Base-by-base conservation (phyloP, 2,888 invertebrate genomes). In the Drosophila emarginata region DNA sequence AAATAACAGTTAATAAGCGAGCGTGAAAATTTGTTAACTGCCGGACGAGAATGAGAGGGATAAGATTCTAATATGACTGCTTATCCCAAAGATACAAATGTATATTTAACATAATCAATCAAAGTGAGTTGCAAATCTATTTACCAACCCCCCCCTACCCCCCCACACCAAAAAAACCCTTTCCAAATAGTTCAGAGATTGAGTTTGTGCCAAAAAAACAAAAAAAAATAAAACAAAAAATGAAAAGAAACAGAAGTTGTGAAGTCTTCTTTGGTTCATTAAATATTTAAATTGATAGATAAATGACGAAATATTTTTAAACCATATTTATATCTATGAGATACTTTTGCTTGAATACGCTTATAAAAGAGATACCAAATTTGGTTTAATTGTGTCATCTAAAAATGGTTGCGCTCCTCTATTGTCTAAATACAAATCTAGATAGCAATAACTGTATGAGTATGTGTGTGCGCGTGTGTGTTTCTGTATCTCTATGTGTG, bases 231-330 rank as follows among this genome's bases (percentile, higher is more conserved):
- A 45, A 21, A 21, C 4, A 45, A 11, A 2, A 45, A 4, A 1
- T n/a, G n/a, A n/a, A n/a, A 21, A 14, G 12, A 23, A 23, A 23
- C 45, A 11, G 4, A 11, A 26, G 26, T 4, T 26, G 18, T 11
- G n/a, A 37, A 1, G 15, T 36, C 28, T 80, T 80, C 66, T 26
- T 26, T 26, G 69, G 14, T 75, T 74, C 78, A 73, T 86, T 78
- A 76, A 71, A 69, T 74, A 88, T 88, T 88, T 61, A 88, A 86
- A 86, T 85, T 60, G 61, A 74, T 72, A 72, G 68, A 62, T 67
- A 61, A 72, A 73, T 72, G 62, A 45, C 37, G 53, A 40, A 51
- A 36, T 50, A 9, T n/a, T 4, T 7, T 7, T 12, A 18, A 45
- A 52, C 11, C 23, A 23, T 23, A 26, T 28, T 45, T 40, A 57